Evolutionary conservation across 1,140 invertebrate genomes (phyloP), one percentile per base, ranked within the genome.

Genomic region (Aphidius gifuensis): DNA sequence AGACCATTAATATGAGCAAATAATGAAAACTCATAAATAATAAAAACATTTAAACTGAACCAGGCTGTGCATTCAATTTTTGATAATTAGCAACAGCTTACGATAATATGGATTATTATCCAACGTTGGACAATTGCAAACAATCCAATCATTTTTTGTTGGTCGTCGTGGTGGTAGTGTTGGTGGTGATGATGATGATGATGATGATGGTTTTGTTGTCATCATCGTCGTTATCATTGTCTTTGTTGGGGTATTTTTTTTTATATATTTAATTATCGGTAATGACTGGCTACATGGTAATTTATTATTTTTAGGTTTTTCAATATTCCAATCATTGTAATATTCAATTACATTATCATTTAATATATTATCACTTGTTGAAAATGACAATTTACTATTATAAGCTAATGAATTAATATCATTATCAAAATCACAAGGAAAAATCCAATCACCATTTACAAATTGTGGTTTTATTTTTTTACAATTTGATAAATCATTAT

Each of bases 391-490:
- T 32, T 32, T 32, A 32, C 4, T 32, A 32, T 32, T 32, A 32
- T 32, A 3, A 32, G 0, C 23, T 32, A 32, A 32, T 32, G 4
- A 32, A 32, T 32, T 32, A 32, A 32, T 32, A 32, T 32, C 23
- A 32, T 32, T 4, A 32, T 32, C 23, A 32, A 3, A 32, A 32
- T 32, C 23, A 32, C 23, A 3, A 2, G 23, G 69, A 61, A 72
- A 70, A 9, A 68, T 69, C 73, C 74, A 73, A 61, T 69, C 68
- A 8, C 64, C 66, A 40, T 59, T 61, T 60, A 66, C 67, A 58
- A 74, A 72, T 55, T 73, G 66, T 2, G 75, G 71, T 5, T 72
- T 75, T 5, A 70, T 65, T 58, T 16, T 16, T 16, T 74, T 76
- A 44, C 69, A 56, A 58, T 60, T 62, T 40, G 71, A 74, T 32